phyloP scores from a whole-genome alignment of 2,797 vertebrate species.

The Sebastes nivosus region DNA sequence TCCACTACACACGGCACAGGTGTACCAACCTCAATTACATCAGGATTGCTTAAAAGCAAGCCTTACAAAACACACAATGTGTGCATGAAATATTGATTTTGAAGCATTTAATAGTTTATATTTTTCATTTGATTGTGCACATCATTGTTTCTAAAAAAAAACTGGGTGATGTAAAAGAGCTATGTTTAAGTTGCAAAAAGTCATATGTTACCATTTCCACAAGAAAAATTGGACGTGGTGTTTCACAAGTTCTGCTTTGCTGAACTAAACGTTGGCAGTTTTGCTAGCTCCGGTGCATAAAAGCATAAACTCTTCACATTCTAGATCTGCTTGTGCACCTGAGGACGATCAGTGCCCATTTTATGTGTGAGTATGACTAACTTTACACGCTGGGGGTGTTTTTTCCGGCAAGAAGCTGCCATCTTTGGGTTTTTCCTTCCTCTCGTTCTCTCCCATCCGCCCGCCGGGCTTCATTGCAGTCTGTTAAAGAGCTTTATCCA shows the following conservation, averaged over 20 bases:
- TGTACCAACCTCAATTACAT: neutral
- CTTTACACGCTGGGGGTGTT: constrained; percentile 74
- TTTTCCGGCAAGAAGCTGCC: constrained; percentile 35
- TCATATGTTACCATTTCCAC: neutral
- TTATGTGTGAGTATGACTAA: constrained; percentile 98
- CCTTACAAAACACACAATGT: neutral
- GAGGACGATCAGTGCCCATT: constrained; percentile 94
- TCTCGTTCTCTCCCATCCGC: constrained; percentile 31
- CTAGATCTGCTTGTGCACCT: constrained; percentile 96
- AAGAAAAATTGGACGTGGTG: constrained; percentile 21
- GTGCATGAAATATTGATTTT: neutral
- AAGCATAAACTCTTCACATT: constrained; percentile 90
- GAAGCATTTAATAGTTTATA: neutral
- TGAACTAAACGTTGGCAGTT: constrained; percentile 82
- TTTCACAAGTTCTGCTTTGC: constrained; percentile 75
- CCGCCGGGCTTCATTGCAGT: constrained; percentile 40
- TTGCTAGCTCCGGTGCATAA: constrained; percentile 90
- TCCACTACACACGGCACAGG: neutral
- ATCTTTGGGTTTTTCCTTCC: constrained; percentile 11
- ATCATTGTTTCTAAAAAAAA: neutral
- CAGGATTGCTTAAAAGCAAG: neutral
- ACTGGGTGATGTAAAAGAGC: neutral
- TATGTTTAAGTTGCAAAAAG: neutral
- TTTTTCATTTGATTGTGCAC: neutral
- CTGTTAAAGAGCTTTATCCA: constrained; percentile 69